Base-by-base conservation (phyloP, 2,888 invertebrate species). In the Drosophila bunnanda region DNA sequence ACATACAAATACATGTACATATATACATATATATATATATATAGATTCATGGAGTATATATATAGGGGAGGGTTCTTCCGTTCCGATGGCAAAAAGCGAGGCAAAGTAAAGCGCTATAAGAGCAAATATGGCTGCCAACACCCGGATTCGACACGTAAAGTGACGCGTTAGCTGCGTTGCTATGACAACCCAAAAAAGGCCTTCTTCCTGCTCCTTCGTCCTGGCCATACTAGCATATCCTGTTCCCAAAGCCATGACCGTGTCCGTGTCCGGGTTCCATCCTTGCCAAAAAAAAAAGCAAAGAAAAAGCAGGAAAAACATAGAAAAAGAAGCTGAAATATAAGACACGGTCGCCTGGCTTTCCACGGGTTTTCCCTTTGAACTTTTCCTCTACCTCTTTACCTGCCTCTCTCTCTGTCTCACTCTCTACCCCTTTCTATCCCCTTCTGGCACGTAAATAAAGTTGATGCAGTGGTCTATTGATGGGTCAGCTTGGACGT, bases 41-140 rank as follows among this genome's bases (percentile, higher is more conserved):
- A 25, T 25, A 25, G 4, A 25, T 25, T 25, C 25, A 25, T 25
- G 25, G 25, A 25, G 3, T 25, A 12, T 41, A 20, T 43, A 20
- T 43, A 44, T 13, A 67, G 32, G 67, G 67, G 67, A 71, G 67
- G 67, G 44, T 66, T 39, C 50, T 22, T 12, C n/a, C 36, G 57
- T 60, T 58, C n/a, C 41, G 36, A n/a, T 48, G 48, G 52, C 66
- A 72, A 58, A 75, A 88, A 83, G 89, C 64, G 67, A 64, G 64
- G 66, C 77, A 87, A 86, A 90, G 88, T 81, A 89, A 86, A 89
- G 90, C 90, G 88, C 90, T 88, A 88, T 84, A 91, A 90, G 90
- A 91, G 91, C 92, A 91, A 91, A 91, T 91, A 91, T 91, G 91
- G 91, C 92, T 91, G 91, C 92, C 91, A 91, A 91, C 92, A 91